phyloP scores from a whole-genome alignment of 92 coral and sea anemone species.

The Siderastrea siderea region DNA sequence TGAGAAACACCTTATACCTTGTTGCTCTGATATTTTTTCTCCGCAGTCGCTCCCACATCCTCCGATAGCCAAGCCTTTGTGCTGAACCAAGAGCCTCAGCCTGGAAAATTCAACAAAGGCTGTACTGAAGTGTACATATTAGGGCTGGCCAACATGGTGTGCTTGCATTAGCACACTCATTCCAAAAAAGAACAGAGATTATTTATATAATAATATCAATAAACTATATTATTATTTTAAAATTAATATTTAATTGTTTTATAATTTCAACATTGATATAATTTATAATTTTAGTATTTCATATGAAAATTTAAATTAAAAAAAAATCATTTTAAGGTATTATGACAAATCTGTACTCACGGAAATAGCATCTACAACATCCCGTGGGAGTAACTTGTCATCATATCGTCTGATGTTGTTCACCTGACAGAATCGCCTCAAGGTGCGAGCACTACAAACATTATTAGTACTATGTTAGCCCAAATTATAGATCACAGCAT shows the following conservation, averaged over 20 bases:
- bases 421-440: background rate
- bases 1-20: background rate
- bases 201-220: too few species aligned
- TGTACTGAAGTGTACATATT: background rate
- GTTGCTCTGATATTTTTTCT: slow-evolving; percentile 35
- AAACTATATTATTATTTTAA: too few species aligned
- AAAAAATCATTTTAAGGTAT: too few species aligned
- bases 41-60: slow-evolving; percentile 42
- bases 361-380: slow-evolving; percentile 30
- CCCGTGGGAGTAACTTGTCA: slow-evolving; percentile 32
- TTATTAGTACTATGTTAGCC: too few species aligned
- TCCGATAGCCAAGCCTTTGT: slow-evolving; percentile 44
- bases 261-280: background rate
- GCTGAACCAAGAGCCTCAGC: slow-evolving; percentile 40
- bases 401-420: slow-evolving; percentile 9
- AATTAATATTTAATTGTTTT: too few species aligned
- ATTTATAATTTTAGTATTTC: background rate
- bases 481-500: too few species aligned
- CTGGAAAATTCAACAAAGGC: background rate
- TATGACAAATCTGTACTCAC: background rate
- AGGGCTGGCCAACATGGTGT: background rate
- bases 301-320: background rate
- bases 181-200: too few species aligned
- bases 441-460: background rate
- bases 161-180: too few species aligned